Evolutionary conservation across 2,888 invertebrate genomes (phyloP), one percentile per base, ranked within the genome.

Genomic region (Caenorhabditis panamensis): DNA sequence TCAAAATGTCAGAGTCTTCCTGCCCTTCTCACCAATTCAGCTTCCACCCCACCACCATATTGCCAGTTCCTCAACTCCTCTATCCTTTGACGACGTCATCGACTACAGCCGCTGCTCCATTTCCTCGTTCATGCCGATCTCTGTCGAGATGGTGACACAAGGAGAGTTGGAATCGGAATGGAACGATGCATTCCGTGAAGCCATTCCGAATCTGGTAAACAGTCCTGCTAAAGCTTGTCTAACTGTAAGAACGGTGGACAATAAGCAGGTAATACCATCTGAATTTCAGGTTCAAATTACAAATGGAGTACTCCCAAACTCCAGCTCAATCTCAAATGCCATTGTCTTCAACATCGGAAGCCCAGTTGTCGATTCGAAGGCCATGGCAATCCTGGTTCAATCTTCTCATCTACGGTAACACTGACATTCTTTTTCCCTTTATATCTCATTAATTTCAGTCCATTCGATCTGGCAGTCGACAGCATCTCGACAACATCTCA

Each of bases 1-100:
- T 24, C 80, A 87, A 37, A 90, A 87, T 58, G 90, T 90, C 5
- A 80, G 84, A 11, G 83, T 90, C 0, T 86, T 78, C 22, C 81
- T 90, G 18, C 90, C 90, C 18, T 24, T 49, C 51, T 51, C 71
- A 16, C 73, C 73, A 13, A n/a, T 63, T 53, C 16, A 36, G 16
- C 24, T 47, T 31, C 20, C 62, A 16, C 37, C 1, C 1, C 4
- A 24, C 22, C 24, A 24, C 3, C 2, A 51, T 11, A 41, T 2
- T 11, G 41, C 13, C 41, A 13, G 2, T 41, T 41, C 41, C 13
- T 31, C 44, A 18, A 36, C 31, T 18, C 11, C 24, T 26, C 56
- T 51, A 18, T 16, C 56, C 3, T 47, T 69, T 4, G 77, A 78
- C n/a, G 67, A 71, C 24, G n/a, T 79, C 8, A 47, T 78, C 49